Base-by-base conservation (phyloP, 30 jellyfish, hydroid and myxozoan species). In the Clytia hemisphaerica region DNA sequence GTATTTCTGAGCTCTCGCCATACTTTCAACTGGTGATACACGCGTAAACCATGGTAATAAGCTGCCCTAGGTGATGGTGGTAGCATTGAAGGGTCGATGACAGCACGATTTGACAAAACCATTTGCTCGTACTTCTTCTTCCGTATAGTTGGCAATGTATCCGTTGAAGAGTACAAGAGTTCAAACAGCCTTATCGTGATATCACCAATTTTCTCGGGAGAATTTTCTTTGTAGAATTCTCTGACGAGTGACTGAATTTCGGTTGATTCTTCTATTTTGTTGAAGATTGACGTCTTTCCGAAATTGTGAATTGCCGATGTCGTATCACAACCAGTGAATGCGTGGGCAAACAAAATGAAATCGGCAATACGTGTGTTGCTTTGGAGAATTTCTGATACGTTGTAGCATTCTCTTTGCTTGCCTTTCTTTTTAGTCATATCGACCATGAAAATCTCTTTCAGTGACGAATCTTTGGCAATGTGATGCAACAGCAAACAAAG, bases 31-130 rank as follows among this genome's bases (percentile, higher is more conserved):
- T 62, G 76, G 37, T 62, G 71, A 35, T 67, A 67, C 4, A 67
- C 80, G 27, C 80, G 16, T 21, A 72, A 61, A 25, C 83, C 77
- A 25, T 58, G 80, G 76, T 67, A 47, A 25, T 12, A 67, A 16
- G 80, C 80, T 42, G 75, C 80, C 31, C 80, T 35, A 16, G 80
- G 80, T 12, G 80, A 67, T 38, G 80, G 77, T 67, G 77, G 80
- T 27, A 67, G 80, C 9, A 67, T 28, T 15, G 80, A 45, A 14
- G 80, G 80, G 31, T 42, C 80, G 26, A 67, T 28, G 32, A 15
- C 24, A 12, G 80, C 21, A 27, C 80, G 80, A 67, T 46, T 49
- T 15, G 80, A 67, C 55, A 42, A 15, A 47, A 67, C 76, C 76
- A 67, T 67, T n/a, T 67, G 77, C 32, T 67, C 80, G 73, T 67